Conservation (phyloP, 2,113 vertebrate species). For the Hystrix brachyura region DNA sequence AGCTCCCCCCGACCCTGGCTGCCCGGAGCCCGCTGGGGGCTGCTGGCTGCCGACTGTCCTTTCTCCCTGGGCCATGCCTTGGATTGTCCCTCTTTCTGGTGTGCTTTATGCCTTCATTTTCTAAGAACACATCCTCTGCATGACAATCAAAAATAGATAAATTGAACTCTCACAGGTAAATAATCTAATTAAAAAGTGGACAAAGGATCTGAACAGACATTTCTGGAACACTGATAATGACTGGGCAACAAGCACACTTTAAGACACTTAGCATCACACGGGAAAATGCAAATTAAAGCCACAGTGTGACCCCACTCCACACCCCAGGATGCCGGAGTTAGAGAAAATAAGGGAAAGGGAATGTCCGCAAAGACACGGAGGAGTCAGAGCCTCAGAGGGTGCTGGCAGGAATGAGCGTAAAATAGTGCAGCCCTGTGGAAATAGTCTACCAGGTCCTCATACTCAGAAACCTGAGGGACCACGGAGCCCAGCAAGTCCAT, state of each 20-base stretch:
- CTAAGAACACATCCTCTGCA: background rate
- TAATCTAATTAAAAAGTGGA: too few species aligned
- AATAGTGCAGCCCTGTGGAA: background rate
- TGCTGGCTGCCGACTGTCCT: too few species aligned
- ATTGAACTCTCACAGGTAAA: background rate
- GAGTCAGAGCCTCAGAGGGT: background rate
- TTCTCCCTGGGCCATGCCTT: too few species aligned
- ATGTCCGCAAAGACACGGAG: rapidly evolving
- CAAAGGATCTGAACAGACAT: background rate
- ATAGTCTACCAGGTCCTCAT: background rate
- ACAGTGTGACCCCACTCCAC: background rate
- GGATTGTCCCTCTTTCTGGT: background rate
- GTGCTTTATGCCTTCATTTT: background rate
- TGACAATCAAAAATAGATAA: background rate
- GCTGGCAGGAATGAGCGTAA: background rate
- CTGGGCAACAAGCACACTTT: rapidly evolving
- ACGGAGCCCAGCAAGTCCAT: background rate
- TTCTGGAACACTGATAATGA: background rate
- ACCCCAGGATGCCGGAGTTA: background rate
- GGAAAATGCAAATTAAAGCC: background rate
- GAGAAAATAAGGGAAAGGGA: background rate
- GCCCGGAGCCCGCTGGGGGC: background rate
- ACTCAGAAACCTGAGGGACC: background rate
- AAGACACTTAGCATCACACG: rapidly evolving
- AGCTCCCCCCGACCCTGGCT: too few species aligned